A percentile compares a stretch with the other conserved stretches of the same genome.
phyloP scores from a whole-genome alignment of 2,797 vertebrate species.

The Otus scops region DNA sequence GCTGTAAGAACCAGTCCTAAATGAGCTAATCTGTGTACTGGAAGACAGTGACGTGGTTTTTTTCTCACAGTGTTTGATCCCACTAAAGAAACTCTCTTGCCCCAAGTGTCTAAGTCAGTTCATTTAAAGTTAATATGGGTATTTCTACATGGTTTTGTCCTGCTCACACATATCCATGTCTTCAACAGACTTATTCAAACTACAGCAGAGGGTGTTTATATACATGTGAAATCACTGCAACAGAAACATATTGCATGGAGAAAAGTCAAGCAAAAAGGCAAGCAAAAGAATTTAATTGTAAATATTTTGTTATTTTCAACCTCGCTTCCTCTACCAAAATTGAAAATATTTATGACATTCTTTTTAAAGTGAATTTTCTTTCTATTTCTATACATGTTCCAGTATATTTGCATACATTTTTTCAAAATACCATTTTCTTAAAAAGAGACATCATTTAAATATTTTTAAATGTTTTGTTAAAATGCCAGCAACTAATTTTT shows the following conservation, averaged over 20 bases:
- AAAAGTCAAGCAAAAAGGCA: neutral
- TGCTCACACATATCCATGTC: accelerated
- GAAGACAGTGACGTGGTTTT: neutral
- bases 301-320: neutral
- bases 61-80: neutral
- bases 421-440: neutral
- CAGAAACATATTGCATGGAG: neutral
- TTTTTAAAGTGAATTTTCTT: neutral
- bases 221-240: neutral
- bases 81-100: neutral
- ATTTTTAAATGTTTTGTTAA: neutral
- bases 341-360: neutral
- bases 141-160: neutral
- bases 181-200: neutral
- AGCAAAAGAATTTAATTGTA: neutral
- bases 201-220: neutral
- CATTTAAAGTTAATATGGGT: neutral
- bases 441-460: neutral
- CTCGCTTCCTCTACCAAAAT: neutral
- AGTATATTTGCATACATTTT: neutral
- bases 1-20: neutral
- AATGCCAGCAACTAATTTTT: neutral
- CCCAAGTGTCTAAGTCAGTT: neutral
- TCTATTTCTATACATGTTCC: neutral
- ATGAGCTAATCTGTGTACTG: neutral